Base-by-base conservation (phyloP, 2,888 invertebrate species). In the Piscicola geometra region DNA sequence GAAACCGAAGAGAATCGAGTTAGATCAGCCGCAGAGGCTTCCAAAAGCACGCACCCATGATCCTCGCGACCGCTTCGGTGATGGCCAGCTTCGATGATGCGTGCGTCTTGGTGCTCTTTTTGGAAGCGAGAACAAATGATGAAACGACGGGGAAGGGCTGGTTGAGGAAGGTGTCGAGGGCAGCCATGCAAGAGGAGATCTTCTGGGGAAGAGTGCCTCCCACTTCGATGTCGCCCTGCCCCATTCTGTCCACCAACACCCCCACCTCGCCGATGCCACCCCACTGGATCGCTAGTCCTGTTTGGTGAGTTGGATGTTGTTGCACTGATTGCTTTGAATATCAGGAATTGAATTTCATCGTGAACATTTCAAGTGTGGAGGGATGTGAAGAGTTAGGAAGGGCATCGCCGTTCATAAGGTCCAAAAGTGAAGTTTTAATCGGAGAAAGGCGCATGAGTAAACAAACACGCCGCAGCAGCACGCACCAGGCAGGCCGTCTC, bases 261-360 rank as follows among this genome's bases (percentile, higher is more conserved):
- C 98, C 98, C 64, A 96, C 96, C 85, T 99, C 98, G 76, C 96
- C 98, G 82, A 99, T 93, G 78, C 97, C 98, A 80, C 99, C 99
- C 98, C 98, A 99, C 86, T 99, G 98, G 81, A 99, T 93, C 64
- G 97, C 94, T 71, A 91, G 85, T 0, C 84, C 86, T 86, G 77
- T 3, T 76, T 76, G 28, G 18, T 18, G 30, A 47, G 9, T 15
- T 47, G 36, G 18, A 52, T n/a, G 28, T 67, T n/a, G n/a, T n/a
- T n/a, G n/a, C n/a, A n/a, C n/a, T n/a, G n/a, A n/a, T n/a, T n/a
- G n/a, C n/a, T n/a, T n/a, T n/a, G n/a, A n/a, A n/a, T n/a, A n/a
- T n/a, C n/a, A n/a, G n/a, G n/a, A n/a, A n/a, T n/a, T n/a, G n/a
- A n/a, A n/a, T n/a, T n/a, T n/a, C n/a, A n/a, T n/a, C n/a, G n/a